Evolutionary conservation across 2,797 vertebrate genomes (phyloP).

Genomic region (Sebastes nivosus): DNA sequence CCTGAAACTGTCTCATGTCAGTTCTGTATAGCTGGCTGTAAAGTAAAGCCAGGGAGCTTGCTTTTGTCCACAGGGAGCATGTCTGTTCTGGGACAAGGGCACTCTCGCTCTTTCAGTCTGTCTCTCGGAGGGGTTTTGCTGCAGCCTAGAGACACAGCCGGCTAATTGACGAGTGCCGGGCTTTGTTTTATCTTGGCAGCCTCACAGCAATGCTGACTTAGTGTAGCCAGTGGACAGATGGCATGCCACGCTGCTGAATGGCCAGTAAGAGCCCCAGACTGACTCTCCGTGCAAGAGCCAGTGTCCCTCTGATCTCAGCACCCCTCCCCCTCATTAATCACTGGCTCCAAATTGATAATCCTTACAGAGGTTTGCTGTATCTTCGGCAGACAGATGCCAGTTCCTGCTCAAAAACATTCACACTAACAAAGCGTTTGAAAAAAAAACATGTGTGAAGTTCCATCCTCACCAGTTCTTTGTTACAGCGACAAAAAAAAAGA

Average conservation of each 20-base stretch:
- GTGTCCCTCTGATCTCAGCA: constrained; percentile 48
- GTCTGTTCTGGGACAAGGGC: constrained; percentile 44
- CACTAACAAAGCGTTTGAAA: constrained; percentile 7
- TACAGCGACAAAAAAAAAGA: neutral
- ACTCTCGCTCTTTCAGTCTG: constrained; percentile 47
- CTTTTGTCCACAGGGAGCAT: constrained; percentile 53
- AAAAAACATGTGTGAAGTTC: neutral
- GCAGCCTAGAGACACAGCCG: constrained; percentile 64
- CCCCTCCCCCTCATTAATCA: constrained; percentile 8
- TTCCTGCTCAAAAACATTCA: constrained; percentile 3
- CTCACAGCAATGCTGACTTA: constrained; percentile 50
- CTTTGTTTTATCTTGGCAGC: constrained; percentile 79
- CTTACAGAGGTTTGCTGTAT: constrained; percentile 26
- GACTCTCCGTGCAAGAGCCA: constrained; percentile 33
- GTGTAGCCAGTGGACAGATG: constrained; percentile 75
- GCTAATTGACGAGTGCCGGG: constrained; percentile 74
- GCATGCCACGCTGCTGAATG: constrained; percentile 60
- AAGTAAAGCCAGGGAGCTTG: constrained; percentile 43
- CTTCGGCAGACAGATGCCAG: constrained; percentile 11
- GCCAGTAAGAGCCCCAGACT: constrained; percentile 50
- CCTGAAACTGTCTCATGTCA: constrained; percentile 35
- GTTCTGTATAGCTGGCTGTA: constrained; percentile 21
- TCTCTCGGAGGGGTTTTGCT: constrained; percentile 50
- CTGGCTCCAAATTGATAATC: constrained; percentile 31
- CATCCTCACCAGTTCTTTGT: neutral